Percentiles rank a stretch among this genome's conserved stretches.
Conservation (phyloP, 2,888 invertebrate species). For the Dryocosmus kuriphilus region DNA sequence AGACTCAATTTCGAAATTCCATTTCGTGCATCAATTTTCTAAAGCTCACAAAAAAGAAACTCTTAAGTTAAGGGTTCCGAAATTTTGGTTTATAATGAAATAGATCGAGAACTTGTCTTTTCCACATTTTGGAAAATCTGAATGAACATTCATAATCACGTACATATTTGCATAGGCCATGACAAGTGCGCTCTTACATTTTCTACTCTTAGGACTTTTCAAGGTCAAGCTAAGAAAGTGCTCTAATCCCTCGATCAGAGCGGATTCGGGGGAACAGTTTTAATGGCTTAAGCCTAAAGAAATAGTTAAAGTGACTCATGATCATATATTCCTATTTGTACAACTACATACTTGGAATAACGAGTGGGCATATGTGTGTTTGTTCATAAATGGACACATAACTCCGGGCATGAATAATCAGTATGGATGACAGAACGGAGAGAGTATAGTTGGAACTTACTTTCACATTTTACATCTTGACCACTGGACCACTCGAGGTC, state of each 20-base stretch:
- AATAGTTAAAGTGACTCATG: not conserved
- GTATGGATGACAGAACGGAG: not conserved
- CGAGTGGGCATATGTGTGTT: not conserved
- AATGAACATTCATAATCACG: not conserved
- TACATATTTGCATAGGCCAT: not conserved
- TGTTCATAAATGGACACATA: not conserved
- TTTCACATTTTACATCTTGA: conserved; percentile 15
- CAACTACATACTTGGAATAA: not conserved
- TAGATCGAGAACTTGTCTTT: too few relatives aligned
- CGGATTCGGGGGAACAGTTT: too few relatives aligned
- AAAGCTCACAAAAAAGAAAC: too few relatives aligned
- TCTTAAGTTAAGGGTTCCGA: too few relatives aligned
- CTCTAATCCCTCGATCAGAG: not conserved
- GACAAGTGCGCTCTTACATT: not conserved
- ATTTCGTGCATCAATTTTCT: too few relatives aligned
- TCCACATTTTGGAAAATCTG: too few relatives aligned
- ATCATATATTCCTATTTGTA: not conserved
- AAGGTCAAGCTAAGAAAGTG: conserved; percentile 38
- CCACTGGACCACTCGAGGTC: conserved; percentile 1
- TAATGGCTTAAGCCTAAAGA: not conserved
- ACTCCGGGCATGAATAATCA: not conserved
- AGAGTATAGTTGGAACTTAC: conserved; percentile 1
- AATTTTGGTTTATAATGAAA: too few relatives aligned
- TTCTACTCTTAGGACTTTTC: not conserved
- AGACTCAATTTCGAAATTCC: too few relatives aligned